phyloP scores from a whole-genome alignment of 2,797 vertebrate species.

The Prunella strophiata region DNA sequence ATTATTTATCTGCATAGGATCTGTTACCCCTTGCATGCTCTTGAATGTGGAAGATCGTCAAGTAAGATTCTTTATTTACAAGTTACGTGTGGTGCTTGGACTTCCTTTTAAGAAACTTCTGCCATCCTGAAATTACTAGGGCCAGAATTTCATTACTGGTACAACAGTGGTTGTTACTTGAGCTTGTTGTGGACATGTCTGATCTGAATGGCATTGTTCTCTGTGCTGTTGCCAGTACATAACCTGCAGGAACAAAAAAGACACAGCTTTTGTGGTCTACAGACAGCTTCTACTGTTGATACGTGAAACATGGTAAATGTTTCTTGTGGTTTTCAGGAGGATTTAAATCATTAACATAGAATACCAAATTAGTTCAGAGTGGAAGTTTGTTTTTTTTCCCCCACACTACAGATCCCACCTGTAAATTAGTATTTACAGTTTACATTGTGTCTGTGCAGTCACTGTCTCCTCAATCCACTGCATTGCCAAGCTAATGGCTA shows the following conservation, averaged over 20 bases:
- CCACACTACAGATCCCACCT: rapidly evolving
- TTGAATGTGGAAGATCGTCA: neutral
- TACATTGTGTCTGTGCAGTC: neutral
- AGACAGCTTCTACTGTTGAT: neutral
- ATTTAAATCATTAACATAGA: neutral
- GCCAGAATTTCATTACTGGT: neutral
- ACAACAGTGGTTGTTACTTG: neutral
- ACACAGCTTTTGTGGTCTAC: neutral
- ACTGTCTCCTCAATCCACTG: neutral
- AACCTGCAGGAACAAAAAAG: neutral
- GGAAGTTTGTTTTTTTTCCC: rapidly evolving
- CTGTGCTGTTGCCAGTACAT: neutral
- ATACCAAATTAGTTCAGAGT: neutral
- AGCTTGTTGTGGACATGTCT: neutral
- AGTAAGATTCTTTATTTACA: neutral
- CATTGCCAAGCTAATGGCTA: neutral
- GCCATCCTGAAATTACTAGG: neutral
- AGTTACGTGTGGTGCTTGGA: neutral
- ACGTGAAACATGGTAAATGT: neutral
- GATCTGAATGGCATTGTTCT: neutral
- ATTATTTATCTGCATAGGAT: neutral
- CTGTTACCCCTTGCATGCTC: neutral
- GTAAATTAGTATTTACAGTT: neutral
- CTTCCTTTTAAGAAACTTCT: neutral
- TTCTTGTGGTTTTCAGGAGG: neutral